These are phyloP conservation scores for Hirundichthys speculiger DNA, from an alignment of 2,113 vertebrate species.

Conservation along the genomic window DNA sequence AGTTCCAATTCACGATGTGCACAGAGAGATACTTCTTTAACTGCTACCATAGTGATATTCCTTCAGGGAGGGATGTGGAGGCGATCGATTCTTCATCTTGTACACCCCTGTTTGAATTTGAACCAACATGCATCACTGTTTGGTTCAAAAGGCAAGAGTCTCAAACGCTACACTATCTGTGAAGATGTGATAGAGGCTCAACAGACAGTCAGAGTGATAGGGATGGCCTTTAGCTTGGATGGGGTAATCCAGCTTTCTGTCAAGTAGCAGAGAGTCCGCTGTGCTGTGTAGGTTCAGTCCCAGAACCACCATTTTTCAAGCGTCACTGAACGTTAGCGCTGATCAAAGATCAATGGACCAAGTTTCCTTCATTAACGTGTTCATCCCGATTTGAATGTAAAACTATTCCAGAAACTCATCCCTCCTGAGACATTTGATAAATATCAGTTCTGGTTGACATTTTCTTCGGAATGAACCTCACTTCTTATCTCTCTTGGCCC, in stretches of 20 bases:
- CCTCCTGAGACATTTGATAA: constrained; percentile 44
- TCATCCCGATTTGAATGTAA: constrained; percentile 61
- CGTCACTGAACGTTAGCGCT: constrained; percentile 57
- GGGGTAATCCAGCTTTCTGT: constrained; percentile 74
- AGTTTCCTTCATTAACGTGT: constrained; percentile 63
- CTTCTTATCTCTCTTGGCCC: constrained; percentile 29
- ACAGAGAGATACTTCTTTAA: background rate
- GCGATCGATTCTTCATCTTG: constrained; percentile 43
- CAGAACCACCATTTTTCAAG: constrained; percentile 64
- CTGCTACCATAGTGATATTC: constrained; percentile 4
- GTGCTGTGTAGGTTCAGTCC: constrained; percentile 54
- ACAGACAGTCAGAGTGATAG: constrained; percentile 68
- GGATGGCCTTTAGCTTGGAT: constrained; percentile 68
- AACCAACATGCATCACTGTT: constrained; percentile 45
- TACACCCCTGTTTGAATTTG: constrained; percentile 52
- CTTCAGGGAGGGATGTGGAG: background rate
- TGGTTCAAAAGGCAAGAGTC: constrained; percentile 47
- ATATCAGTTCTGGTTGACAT: constrained; percentile 65
- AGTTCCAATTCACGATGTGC: background rate
- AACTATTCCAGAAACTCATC: constrained; percentile 32
- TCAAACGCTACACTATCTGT: constrained; percentile 55
- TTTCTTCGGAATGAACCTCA: constrained; percentile 48
- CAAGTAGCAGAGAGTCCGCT: constrained; percentile 62
- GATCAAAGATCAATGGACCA: constrained; percentile 66
- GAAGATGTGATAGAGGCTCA: constrained; percentile 51